Evolutionary conservation across 2,797 vertebrate species (phyloP).

Genomic region (Sphenodon punctatus): DNA sequence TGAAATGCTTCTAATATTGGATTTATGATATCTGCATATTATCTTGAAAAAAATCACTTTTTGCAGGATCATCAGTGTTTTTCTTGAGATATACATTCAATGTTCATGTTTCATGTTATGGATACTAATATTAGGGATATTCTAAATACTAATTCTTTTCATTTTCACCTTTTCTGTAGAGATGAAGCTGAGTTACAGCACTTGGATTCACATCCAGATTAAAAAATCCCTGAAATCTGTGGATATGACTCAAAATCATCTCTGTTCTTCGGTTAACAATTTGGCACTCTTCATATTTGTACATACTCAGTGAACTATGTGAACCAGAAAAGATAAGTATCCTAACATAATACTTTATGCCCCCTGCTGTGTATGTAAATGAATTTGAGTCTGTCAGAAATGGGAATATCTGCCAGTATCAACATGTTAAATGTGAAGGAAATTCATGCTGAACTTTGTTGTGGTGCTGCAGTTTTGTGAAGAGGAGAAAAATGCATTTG

Average conservation of each 20-base stretch:
- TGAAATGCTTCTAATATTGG: not conserved
- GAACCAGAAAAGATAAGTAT: slow-evolving; percentile 30
- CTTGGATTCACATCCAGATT: not conserved
- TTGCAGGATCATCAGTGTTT: not conserved
- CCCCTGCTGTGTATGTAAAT: slow-evolving; percentile 17
- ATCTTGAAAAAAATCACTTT: slow-evolving; percentile 30
- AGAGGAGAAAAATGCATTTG: not conserved
- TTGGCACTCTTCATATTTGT: slow-evolving; percentile 38
- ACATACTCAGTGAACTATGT: slow-evolving; percentile 3
- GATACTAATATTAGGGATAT: not conserved
- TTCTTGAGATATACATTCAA: not conserved
- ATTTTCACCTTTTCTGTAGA: not conserved
- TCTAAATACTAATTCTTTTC: not conserved
- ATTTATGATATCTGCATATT: slow-evolving; percentile 18
- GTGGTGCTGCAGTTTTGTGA: not conserved
- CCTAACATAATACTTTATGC: slow-evolving; percentile 37
- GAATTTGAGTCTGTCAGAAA: not conserved
- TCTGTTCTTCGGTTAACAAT: slow-evolving; percentile 47
- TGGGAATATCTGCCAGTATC: slow-evolving; percentile 28
- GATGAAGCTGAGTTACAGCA: slow-evolving; percentile 19
- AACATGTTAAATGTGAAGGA: slow-evolving; percentile 40
- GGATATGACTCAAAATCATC: not conserved
- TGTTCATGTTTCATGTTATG: not conserved
- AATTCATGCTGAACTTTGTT: not conserved
- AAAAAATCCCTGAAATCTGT: slow-evolving; percentile 26